Base-by-base conservation (phyloP, 2,797 vertebrate species). In the Benthosema pterotum region DNA sequence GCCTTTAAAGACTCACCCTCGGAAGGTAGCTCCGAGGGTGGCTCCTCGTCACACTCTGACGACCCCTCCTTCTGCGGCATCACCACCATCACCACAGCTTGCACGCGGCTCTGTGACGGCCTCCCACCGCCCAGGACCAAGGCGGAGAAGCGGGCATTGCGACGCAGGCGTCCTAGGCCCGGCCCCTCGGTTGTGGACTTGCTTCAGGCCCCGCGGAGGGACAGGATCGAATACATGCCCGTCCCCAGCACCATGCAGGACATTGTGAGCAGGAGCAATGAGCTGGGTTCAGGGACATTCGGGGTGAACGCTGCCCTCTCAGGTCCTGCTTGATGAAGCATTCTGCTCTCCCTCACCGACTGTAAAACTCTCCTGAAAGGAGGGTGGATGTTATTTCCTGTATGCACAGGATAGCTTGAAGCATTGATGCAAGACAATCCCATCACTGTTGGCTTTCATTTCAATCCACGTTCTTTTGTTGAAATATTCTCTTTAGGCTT, bases 31-130 rank as follows among this genome's bases (percentile, higher is more conserved):
- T 98, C 96, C 0, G 96, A 97, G 83, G 95, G 92, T 0, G 32
- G 32, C 32, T 38, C 32, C 8, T 98, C 96, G 0, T 98, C 95
- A 0, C 95, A 97, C 67, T 98, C 96, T 0, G 96, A 98, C 28
- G 96, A 98, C 74, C 95, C 95, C 42, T 97, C 95, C 52, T 97
- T 98, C 72, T 98, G 97, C 56, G 97, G 97, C 84, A 94, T 98
- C 83, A 90, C 95, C 70, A 58, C 84, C 9, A 94, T 98, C 83
- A 90, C 95, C 70, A 59, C 84, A 11, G 91, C 94, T 0, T 98
- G 97, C 83, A 91, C 90, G 0, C 92, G 93, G 55, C 87, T 98
- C 87, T 98, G 96, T 75, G 96, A 97, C 0, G 90, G 93, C 60
- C 92, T 95, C 72, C 82, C 91, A 11, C 74, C 71, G 3, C 68